Conservation (phyloP, 2,113 vertebrate species). For the Odocoileus virginianus region DNA sequence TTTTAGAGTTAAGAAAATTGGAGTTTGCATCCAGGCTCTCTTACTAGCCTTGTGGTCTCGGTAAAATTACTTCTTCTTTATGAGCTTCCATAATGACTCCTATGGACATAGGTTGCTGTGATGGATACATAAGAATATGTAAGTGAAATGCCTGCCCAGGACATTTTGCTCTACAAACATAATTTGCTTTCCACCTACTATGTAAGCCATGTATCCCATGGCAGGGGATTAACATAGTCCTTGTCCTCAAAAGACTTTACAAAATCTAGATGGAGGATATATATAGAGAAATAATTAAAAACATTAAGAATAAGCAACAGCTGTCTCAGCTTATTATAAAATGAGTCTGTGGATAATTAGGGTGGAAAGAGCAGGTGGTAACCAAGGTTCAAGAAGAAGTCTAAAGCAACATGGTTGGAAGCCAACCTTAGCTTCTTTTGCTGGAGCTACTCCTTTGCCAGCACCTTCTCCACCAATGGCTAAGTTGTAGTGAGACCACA, state of each 20-base stretch:
- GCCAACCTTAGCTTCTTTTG: neutral
- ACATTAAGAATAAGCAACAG: neutral
- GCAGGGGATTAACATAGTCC: neutral
- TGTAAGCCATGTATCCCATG: neutral
- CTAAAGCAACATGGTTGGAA: slow-evolving; percentile 1
- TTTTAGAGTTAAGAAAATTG: neutral
- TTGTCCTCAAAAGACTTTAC: neutral
- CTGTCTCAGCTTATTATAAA: neutral
- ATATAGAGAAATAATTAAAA: neutral
- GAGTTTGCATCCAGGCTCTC: neutral
- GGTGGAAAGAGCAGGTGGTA: neutral
- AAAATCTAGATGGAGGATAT: neutral
- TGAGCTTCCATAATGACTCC: neutral
- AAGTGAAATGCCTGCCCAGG: neutral
- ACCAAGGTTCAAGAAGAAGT: neutral
- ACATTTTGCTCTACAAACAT: neutral
- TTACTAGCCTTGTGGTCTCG: neutral
- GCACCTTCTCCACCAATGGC: neutral
- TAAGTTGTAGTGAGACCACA: neutral
- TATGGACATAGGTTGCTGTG: neutral
- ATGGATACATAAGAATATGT: neutral
- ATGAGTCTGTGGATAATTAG: neutral
- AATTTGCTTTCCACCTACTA: neutral
- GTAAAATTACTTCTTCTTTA: neutral
- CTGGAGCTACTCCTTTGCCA: neutral